phyloP scores from a whole-genome alignment of 2,113 vertebrate species.

The mouse (Mus musculus) region GRCm39 chr13:38198501-38199000 shows the following conservation, averaged over 20 bases:
- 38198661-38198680: not conserved
- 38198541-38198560: not conserved
- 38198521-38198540: not conserved
- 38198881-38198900: not conserved
- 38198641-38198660: not conserved
- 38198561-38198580: not conserved
- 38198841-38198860: not conserved
- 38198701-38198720: not conserved
- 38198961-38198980: not conserved
- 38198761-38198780: not conserved
- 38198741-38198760: not conserved
- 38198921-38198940: not conserved
- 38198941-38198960: not conserved
- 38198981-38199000: no score
- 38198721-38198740: not conserved
- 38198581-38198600: conserved; percentile 1
- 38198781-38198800: not conserved
- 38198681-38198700: not conserved
- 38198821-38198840: not conserved
- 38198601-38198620: not conserved
- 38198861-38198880: not conserved
- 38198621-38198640: conserved; percentile 31
- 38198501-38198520: not conserved
- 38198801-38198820: not conserved
- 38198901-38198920: not conserved